Percentiles rank a stretch among this genome's conserved stretches.
Evolutionary conservation across 1,140 invertebrate species (phyloP).

Genomic region (Drosophila aff.): DNA sequence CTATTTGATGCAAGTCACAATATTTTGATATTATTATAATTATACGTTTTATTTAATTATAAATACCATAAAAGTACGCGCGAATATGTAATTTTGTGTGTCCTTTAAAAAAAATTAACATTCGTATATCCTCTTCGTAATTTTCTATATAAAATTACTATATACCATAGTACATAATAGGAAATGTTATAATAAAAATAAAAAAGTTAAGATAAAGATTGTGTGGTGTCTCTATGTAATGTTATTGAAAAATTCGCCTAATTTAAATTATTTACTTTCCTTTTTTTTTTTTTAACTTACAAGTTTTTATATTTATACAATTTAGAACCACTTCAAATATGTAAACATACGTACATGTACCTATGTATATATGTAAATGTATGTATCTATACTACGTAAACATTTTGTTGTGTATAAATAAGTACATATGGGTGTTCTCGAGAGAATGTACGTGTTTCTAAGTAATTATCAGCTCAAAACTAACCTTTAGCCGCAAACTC

Average conservation of each 20-base stretch:
- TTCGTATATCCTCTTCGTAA: background rate
- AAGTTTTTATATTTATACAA: background rate
- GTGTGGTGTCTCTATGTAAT: background rate
- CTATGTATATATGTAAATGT: background rate
- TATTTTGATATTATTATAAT: background rate
- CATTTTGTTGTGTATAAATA: background rate
- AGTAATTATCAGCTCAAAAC: conserved; percentile 25
- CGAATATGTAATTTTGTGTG: too few species aligned
- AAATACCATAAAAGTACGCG: too few species aligned
- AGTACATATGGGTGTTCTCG: background rate
- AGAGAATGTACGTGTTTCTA: conserved; percentile 12
- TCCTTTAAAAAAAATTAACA: background rate
- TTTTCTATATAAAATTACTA: background rate
- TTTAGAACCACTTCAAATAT: conserved; percentile 6
- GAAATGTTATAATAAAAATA: too few species aligned
- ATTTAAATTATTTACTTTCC: background rate
- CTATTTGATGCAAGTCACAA: background rate
- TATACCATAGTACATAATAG: background rate
- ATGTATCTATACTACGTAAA: conserved; percentile 5
- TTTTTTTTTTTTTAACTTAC: background rate
- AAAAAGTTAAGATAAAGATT: background rate
- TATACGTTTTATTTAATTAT: background rate
- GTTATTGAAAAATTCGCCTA: background rate
- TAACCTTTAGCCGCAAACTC: conserved; percentile 35
- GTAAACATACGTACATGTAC: background rate